Base-by-base conservation (phyloP, 2,113 vertebrate genomes). In the Oncorhynchus nerka region DNA sequence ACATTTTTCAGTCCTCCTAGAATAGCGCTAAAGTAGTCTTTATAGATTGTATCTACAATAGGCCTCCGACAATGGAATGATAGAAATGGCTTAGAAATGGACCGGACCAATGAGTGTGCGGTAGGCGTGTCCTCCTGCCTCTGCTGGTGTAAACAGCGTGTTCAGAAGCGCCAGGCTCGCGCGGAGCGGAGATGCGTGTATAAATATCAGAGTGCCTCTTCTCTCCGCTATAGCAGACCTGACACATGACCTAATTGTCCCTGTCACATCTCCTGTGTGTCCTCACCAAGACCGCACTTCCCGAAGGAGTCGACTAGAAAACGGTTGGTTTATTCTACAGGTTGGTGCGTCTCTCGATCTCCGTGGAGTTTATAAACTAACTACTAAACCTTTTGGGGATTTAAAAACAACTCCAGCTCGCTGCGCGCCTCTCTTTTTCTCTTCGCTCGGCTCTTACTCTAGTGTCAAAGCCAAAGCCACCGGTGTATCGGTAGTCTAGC, bases 141-240 rank as follows among this genome's bases (percentile, higher is more conserved):
- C 89, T 79, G 90, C 89, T 76, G 91, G 90, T 92, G 89, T 89
- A 90, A 89, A 88, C 92, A 93, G 92, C 88, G 89, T 84, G 81
- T 84, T 39, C 22, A 45, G 68, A n/a, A 71, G 83, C 76, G 75
- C 82, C 48, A 79, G 77, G 81, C 28, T 76, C 78, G 81, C 72
- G 75, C 80, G 81, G 76, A 62, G 78, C 55, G 34, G 78, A 73
- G 70, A 79, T 80, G 72, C 45, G 83, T 68, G 80, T 88, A 83
- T 83, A 87, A 84, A 84, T 84, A 85, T 79, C 78, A 84, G 71
- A 75, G 76, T 76, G 68, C 69, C 64, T 79, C 59, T 57, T 79
- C 59, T 62, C 71, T 55, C 74, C 80, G 84, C 59, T 57, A 55
- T 68, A 65, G 45, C 71, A 51, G 62, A 65, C 81, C 77, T 45